phyloP scores from a whole-genome alignment of 2,797 vertebrate genomes.

The Mionectes olivaceus region DNA sequence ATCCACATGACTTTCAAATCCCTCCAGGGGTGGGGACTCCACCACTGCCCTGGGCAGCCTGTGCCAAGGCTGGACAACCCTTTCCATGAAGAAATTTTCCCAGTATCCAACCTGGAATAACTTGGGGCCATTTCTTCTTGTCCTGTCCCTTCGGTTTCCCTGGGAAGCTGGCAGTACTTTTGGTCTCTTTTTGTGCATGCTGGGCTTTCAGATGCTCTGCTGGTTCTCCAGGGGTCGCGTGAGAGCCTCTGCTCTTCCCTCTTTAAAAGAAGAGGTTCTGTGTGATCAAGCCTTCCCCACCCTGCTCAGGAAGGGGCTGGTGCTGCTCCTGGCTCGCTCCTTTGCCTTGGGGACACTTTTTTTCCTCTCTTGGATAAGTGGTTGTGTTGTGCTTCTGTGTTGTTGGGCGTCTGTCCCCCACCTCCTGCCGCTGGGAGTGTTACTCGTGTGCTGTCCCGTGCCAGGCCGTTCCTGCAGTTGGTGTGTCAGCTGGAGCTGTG shows the following conservation, averaged over 20 bases:
- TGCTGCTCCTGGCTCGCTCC: not conserved
- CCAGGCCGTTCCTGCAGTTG: not conserved
- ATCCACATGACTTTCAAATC: not conserved
- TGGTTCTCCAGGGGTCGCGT: not conserved
- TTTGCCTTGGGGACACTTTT: not conserved
- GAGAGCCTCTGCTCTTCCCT: not conserved
- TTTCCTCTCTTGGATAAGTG: not conserved
- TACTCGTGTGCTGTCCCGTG: not conserved
- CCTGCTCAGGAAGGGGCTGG: not conserved
- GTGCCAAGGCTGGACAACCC: not conserved
- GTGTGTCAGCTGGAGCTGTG: not conserved
- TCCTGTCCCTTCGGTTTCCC: not conserved
- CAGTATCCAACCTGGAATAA: not conserved
- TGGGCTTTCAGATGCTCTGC: not conserved
- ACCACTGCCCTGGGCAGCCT: not conserved
- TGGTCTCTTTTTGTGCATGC: not conserved
- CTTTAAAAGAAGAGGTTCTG: not conserved
- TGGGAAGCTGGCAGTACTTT: not conserved
- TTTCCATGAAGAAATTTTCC: not conserved
- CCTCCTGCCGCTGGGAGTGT: accelerated
- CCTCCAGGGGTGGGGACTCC: not conserved
- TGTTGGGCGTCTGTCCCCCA: not conserved
- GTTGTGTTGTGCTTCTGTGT: not conserved
- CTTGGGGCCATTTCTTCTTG: not conserved
- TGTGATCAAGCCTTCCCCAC: no score